Base-by-base conservation (phyloP, 2,797 vertebrate species). In the Thamnophis elegans region DNA sequence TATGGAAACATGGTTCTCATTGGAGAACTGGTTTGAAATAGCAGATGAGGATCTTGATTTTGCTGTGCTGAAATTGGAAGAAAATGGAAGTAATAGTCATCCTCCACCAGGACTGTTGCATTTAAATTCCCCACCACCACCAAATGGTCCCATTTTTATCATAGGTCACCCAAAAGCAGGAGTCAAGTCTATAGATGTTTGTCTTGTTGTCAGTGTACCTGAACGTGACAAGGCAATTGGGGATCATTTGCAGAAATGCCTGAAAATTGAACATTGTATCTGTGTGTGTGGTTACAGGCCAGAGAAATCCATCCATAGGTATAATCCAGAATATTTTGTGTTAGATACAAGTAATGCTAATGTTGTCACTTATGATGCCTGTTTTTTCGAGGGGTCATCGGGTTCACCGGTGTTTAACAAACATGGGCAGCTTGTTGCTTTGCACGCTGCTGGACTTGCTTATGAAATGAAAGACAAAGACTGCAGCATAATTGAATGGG, bases 331-430 rank as follows among this genome's bases (percentile, higher is more conserved):
- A n/a, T n/a, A n/a, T n/a, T n/a, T n/a, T n/a, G n/a, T n/a, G n/a
- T n/a, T n/a, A n/a, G n/a, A n/a, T n/a, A n/a, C n/a, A n/a, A n/a
- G n/a, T n/a, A n/a, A n/a, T n/a, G n/a, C n/a, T n/a, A n/a, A n/a
- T n/a, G n/a, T n/a, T n/a, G 58, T 96, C 22, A 94, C 91, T 36
- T 97, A 97, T 85, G 1, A 97, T 53, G 95, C 95, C 16, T 92
- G 55, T 55, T 97, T 97, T 89, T 97, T 93, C n/a, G 1, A 90
- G 0, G 97, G 97, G 20, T 86, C 97, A 55, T 97, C 97, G 5
- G 97, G 96, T 16, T 97, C 96, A 18, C 96, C 96, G 1, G 90
- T 97, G n/a, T 96, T 97, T 82, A 60, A 96, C 86, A 88, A 4
- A 0, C n/a, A 93, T 2, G 95, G 96, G 22, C 1, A 90, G 0